These are phyloP conservation scores for Brachirus orientalis DNA, from an alignment of 2,113 vertebrate species.

Conservation along the genomic window DNA sequence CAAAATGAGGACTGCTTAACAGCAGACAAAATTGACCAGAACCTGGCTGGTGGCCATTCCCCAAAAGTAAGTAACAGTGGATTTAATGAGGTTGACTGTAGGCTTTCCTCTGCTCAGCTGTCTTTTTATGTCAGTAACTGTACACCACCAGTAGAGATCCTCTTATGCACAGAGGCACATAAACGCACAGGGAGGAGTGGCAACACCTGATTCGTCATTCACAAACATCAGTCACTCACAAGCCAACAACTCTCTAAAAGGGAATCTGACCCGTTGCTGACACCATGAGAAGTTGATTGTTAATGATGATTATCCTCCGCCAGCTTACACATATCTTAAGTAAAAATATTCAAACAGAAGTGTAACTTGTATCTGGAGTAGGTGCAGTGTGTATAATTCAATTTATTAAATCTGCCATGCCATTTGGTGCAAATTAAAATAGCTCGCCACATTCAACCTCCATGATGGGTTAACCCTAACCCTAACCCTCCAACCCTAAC, in stretches of 20 bases:
- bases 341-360: too few species aligned
- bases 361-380: too few species aligned
- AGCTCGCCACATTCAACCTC: too few species aligned
- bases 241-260: background rate
- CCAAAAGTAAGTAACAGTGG: constrained; percentile 5
- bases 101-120: constrained; percentile 43
- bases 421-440: too few species aligned
- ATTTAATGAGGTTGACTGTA: constrained; percentile 13
- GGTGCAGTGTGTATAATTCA: too few species aligned
- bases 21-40: background rate
- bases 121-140: constrained; percentile 37
- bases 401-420: too few species aligned
- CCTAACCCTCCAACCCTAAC: too few species aligned
- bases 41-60: background rate
- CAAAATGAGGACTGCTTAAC: background rate
- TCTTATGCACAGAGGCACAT: constrained; percentile 3
- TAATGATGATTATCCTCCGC: too few species aligned
- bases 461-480: too few species aligned
- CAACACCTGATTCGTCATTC: background rate
- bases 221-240: background rate
- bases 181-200: background rate
- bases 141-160: constrained; percentile 15
- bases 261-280: background rate
- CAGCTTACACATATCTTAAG: too few species aligned
- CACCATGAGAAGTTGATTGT: background rate